phyloP scores from a whole-genome alignment of 2,113 vertebrate genomes.

The Pongo pygmaeus region DNA sequence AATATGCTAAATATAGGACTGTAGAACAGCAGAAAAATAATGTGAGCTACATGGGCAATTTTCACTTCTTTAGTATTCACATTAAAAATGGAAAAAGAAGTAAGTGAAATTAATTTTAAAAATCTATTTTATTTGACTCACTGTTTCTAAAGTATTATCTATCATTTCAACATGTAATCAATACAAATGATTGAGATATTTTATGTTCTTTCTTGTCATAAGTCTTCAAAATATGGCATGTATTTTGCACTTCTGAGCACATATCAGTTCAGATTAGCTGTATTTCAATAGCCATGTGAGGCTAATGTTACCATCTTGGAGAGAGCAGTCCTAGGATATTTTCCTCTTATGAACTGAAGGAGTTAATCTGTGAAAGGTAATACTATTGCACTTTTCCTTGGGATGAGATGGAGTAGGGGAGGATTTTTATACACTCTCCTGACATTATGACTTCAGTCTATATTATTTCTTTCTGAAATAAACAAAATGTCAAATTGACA shows the following conservation, averaged over 20 bases:
- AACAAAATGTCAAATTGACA: conserved; percentile 64
- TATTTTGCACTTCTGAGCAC: neutral
- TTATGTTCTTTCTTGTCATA: neutral
- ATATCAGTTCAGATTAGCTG: neutral
- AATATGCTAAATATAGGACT: neutral
- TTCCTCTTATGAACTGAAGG: neutral
- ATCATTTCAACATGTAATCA: neutral
- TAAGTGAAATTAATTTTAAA: neutral
- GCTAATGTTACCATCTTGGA: neutral
- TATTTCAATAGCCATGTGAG: neutral
- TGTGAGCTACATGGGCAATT: neutral
- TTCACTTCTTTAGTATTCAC: neutral
- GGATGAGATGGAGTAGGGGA: neutral
- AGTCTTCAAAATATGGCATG: neutral
- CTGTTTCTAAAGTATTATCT: neutral
- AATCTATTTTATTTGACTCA: neutral
- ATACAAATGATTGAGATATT: neutral
- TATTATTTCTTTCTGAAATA: conserved; percentile 56
- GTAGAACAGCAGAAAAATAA: conserved; percentile 8
- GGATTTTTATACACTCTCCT: neutral
- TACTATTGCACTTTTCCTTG: neutral
- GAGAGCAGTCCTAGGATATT: neutral
- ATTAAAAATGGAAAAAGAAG: neutral
- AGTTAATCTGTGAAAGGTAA: neutral
- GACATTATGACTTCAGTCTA: neutral